A percentile compares a stretch with the other conserved stretches of the same genome.
Evolutionary conservation across 2,888 invertebrate genomes (phyloP).

Genomic region (Antheraea yamamai): DNA sequence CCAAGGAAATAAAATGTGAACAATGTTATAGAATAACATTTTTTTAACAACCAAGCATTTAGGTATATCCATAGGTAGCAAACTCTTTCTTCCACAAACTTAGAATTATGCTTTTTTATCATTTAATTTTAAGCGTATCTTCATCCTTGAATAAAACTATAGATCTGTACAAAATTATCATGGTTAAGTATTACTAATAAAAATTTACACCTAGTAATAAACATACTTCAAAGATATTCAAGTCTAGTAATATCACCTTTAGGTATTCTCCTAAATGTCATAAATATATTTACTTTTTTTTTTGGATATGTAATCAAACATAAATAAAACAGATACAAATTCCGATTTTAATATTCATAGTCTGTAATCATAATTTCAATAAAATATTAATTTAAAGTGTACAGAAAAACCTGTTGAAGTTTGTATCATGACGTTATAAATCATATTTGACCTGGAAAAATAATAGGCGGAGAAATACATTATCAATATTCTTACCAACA

Average conservation of each 20-base stretch:
- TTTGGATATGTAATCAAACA: too few relatives aligned
- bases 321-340: too few relatives aligned
- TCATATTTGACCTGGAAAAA: not conserved
- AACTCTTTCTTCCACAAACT: too few relatives aligned
- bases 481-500: conserved; percentile 58
- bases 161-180: too few relatives aligned
- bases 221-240: too few relatives aligned
- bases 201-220: too few relatives aligned
- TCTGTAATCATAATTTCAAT: not conserved
- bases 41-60: not conserved
- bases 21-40: not conserved
- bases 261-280: not conserved
- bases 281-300: not conserved
- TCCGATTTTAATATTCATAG: not conserved
- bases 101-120: too few relatives aligned
- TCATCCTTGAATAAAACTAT: too few relatives aligned
- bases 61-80: too few relatives aligned
- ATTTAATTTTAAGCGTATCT: too few relatives aligned
- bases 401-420: not conserved
- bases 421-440: conserved; percentile 6
- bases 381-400: not conserved
- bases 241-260: too few relatives aligned
- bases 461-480: not conserved
- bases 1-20: not conserved
- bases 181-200: too few relatives aligned